Conservation (phyloP, 2,797 vertebrate species). For the Agapornis canus region DNA sequence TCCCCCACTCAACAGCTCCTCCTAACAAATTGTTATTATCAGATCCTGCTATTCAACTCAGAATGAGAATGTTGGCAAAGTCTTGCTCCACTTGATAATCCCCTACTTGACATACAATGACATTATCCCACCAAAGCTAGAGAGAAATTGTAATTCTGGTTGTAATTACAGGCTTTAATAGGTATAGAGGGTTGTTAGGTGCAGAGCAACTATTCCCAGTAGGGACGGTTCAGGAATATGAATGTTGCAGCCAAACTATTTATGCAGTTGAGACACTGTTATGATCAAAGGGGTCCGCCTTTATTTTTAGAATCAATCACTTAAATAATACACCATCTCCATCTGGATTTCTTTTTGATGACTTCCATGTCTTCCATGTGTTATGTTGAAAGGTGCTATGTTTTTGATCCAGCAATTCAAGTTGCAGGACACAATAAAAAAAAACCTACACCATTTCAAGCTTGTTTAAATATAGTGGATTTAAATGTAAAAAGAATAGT, state of each 20-base stretch:
- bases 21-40: slow-evolving; percentile 30
- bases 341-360: neutral
- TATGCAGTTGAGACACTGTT: neutral
- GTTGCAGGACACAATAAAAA: neutral
- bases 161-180: slow-evolving; percentile 78
- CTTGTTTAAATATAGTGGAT: neutral
- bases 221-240: slow-evolving; percentile 39
- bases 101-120: slow-evolving; percentile 50
- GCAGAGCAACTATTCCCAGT: slow-evolving; percentile 63
- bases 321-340: neutral
- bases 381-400: neutral
- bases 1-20: neutral
- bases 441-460: neutral
- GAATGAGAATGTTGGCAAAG: slow-evolving; percentile 39
- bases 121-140: slow-evolving; percentile 27
- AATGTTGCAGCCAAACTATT: neutral
- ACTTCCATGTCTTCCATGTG: neutral
- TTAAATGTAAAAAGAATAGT: neutral
- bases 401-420: neutral
- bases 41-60: slow-evolving; percentile 32
- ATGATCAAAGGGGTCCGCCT: neutral
- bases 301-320: neutral
- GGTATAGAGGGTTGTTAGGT: neutral
- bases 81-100: slow-evolving; percentile 58
- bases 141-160: slow-evolving; percentile 37